Percentiles rank a stretch among this genome's conserved stretches.
Conservation (phyloP, 2,113 vertebrate species). For the Pavo muticus region DNA sequence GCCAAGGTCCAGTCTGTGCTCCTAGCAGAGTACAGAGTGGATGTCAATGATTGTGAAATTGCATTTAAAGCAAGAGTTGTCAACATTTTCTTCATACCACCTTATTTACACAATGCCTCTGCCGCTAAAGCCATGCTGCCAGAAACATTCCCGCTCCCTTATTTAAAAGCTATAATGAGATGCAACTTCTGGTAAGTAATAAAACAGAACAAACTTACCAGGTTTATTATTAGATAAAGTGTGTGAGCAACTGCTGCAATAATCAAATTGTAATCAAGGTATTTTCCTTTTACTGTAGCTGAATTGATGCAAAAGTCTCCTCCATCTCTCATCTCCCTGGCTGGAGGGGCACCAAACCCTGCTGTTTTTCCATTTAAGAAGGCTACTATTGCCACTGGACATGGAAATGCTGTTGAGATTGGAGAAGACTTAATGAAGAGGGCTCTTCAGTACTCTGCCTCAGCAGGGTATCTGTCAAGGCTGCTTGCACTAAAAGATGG, state of each 20-base stretch:
- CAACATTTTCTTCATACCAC: not conserved
- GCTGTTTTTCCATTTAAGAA: slow-evolving; percentile 89
- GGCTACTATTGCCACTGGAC: slow-evolving; percentile 78
- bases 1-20: not conserved
- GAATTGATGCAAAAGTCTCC: slow-evolving; percentile 85
- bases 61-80: not conserved
- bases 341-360: slow-evolving; percentile 89
- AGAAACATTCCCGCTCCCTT: not conserved
- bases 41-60: not conserved
- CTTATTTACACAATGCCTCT: not conserved
- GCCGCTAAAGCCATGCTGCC: not conserved
- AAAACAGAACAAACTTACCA: not conserved
- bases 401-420: slow-evolving; percentile 80
- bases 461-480: slow-evolving; percentile 81
- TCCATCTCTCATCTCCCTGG: slow-evolving; percentile 90
- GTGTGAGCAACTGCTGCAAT: not conserved
- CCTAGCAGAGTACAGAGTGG: not conserved
- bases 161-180: not conserved
- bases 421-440: slow-evolving; percentile 85
- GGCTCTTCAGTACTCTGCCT: slow-evolving; percentile 92
- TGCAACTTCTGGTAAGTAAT: not conserved
- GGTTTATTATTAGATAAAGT: not conserved
- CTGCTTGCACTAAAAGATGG: not conserved
- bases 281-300: slow-evolving; percentile 74
- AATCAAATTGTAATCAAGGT: not conserved